Evolutionary conservation across 2,113 vertebrate species (phyloP).

Genomic region (Osmerus mordax): DNA sequence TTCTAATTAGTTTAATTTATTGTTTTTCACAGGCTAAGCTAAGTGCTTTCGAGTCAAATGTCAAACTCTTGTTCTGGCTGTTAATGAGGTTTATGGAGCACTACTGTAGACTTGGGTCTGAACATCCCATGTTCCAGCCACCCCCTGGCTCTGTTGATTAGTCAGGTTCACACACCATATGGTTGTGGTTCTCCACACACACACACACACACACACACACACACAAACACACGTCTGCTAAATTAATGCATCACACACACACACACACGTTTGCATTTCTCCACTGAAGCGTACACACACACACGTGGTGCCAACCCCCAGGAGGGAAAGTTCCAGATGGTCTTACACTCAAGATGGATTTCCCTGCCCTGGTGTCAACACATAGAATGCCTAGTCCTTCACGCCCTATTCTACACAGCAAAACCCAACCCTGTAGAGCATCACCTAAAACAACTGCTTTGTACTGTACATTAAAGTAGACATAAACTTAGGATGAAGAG

Average conservation of each 20-base stretch:
- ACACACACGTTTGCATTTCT: background rate
- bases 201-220: slow-evolving; percentile 40
- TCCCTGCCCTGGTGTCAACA: background rate
- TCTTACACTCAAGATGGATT: slow-evolving; percentile 39
- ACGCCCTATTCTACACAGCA: too few species aligned
- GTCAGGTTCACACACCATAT: slow-evolving; percentile 59
- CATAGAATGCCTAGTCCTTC: too few species aligned
- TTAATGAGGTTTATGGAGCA: background rate
- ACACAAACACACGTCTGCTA: background rate
- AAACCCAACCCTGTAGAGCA: too few species aligned
- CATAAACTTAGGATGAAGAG: too few species aligned
- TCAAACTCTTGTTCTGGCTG: too few species aligned
- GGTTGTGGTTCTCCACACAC: slow-evolving; percentile 31
- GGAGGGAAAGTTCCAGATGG: slow-evolving; percentile 50
- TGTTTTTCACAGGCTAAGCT: too few species aligned
- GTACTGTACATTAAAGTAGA: too few species aligned
- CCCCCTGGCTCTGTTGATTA: slow-evolving; percentile 6
- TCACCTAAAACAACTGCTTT: too few species aligned
- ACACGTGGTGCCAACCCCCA: background rate
- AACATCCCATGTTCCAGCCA: slow-evolving; percentile 14
- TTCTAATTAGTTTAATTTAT: too few species aligned
- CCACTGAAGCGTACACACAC: background rate
- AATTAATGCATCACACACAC: background rate
- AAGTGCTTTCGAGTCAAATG: too few species aligned
- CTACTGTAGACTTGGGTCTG: background rate